Conservation (phyloP, 2,113 vertebrate species). For the Lepus americanus region DNA sequence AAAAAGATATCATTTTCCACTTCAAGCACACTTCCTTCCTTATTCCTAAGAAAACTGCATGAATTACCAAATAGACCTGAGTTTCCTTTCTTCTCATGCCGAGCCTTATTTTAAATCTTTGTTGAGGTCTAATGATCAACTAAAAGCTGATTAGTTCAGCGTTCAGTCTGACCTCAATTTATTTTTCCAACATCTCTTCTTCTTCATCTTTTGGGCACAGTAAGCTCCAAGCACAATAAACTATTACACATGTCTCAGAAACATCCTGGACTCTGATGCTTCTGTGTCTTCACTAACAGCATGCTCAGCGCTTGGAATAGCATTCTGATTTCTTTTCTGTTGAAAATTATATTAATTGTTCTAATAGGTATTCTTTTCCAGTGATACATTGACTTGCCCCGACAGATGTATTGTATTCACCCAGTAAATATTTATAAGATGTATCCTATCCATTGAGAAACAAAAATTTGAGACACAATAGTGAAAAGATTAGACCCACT, state of each 20-base stretch:
- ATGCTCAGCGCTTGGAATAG: neutral
- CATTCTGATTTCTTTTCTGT: neutral
- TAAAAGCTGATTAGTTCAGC: neutral
- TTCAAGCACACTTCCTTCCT: slow-evolving; percentile 21
- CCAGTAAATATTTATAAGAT: neutral
- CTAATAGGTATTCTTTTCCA: neutral
- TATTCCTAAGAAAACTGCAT: slow-evolving; percentile 6
- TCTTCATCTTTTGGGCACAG: neutral
- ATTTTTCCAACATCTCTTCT: neutral
- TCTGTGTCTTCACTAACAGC: neutral
- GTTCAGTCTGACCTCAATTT: neutral
- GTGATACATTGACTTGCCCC: neutral
- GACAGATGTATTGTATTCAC: neutral
- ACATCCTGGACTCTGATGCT: neutral
- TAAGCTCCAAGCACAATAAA: neutral
- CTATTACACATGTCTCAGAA: neutral
- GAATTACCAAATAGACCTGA: neutral
- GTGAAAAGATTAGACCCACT: neutral
- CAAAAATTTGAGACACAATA: neutral
- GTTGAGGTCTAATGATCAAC: neutral
- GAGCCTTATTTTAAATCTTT: neutral
- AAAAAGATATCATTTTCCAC: neutral
- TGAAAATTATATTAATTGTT: neutral
- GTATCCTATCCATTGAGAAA: neutral
- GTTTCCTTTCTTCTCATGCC: neutral